phyloP scores from a whole-genome alignment of 2,113 vertebrate species.

The Pardalotus punctatus region DNA sequence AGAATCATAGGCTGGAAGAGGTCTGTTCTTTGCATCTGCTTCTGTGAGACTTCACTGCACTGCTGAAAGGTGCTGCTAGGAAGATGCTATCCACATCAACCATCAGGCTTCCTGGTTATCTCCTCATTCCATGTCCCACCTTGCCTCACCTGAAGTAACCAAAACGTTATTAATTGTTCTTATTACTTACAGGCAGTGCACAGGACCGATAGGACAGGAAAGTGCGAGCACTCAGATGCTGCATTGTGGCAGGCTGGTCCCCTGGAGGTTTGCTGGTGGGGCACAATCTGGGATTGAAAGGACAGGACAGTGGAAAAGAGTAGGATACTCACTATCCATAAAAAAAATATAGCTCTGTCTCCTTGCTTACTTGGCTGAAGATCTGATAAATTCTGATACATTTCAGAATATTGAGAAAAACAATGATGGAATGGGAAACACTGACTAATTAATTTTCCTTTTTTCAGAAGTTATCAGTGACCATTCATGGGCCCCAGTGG shows the following conservation, averaged over 20 bases:
- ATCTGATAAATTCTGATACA: neutral
- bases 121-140: neutral
- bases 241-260: fast-evolving
- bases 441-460: neutral
- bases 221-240: neutral
- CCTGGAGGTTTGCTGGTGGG: neutral
- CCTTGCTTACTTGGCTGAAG: neutral
- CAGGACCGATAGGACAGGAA: neutral
- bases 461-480: neutral
- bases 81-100: neutral
- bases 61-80: neutral
- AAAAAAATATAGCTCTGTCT: neutral
- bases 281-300: neutral
- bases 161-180: neutral
- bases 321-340: neutral
- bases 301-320: neutral
- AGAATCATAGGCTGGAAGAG: neutral
- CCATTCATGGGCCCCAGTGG: fast-evolving
- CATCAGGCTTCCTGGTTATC: neutral
- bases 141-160: neutral
- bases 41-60: neutral
- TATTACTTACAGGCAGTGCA: neutral
- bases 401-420: neutral
- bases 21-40: neutral
- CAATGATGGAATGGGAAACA: neutral